Conservation (phyloP, 2,113 vertebrate species). For the Zosterops lateralis region DNA sequence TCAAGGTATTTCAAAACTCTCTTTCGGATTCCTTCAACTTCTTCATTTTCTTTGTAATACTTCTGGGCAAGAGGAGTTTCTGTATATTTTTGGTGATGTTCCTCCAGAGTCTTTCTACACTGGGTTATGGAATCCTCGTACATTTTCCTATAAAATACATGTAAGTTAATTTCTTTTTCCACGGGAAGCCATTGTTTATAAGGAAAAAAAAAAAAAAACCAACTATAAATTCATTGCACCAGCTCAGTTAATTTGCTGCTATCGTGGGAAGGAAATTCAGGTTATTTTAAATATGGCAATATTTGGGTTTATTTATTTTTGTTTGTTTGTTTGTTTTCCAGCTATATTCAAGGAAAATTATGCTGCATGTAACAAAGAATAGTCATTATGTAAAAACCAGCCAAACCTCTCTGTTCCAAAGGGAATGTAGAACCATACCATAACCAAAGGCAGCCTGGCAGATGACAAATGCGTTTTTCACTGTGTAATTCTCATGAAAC, state of each 20-base stretch:
- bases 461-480: background rate
- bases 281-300: background rate
- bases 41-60: constrained; percentile 69
- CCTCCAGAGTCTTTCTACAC: constrained; percentile 70
- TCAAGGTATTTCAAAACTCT: constrained; percentile 58
- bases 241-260: background rate
- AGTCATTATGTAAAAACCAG: background rate
- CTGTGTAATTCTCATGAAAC: background rate
- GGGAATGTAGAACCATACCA: background rate
- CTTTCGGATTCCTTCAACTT: constrained; percentile 71
- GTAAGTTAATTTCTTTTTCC: background rate
- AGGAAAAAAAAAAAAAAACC: background rate
- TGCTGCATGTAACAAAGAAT: background rate
- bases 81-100: constrained; percentile 68
- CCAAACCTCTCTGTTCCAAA: background rate
- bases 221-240: background rate
- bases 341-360: background rate
- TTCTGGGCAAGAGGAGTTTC: constrained; percentile 61
- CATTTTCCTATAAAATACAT: constrained; percentile 65
- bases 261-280: background rate
- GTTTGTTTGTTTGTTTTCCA: background rate
- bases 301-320: background rate
- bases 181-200: background rate
- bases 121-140: constrained; percentile 69
- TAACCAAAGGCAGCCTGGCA: background rate